These are phyloP conservation scores for Anthopleura xanthogrammica DNA, from an alignment of 92 coral and sea anemone genomes.

Conservation along the genomic window DNA sequence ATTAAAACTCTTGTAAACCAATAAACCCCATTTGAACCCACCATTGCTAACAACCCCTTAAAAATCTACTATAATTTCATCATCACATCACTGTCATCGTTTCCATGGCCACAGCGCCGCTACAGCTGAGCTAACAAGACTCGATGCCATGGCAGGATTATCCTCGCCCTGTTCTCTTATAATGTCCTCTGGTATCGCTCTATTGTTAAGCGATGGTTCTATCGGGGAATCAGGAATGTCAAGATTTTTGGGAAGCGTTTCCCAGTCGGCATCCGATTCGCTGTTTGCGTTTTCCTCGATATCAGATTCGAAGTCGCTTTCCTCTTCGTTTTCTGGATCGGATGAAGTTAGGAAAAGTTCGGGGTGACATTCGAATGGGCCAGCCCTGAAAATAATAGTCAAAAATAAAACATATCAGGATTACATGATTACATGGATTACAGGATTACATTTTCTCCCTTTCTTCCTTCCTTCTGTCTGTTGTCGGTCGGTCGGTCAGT, in stretches of 20 bases:
- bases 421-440: too few species aligned
- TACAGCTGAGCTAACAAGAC: conserved; percentile 90
- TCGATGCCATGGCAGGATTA: conserved; percentile 58
- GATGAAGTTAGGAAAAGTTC: conserved; percentile 63
- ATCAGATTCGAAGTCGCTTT: conserved; percentile 49
- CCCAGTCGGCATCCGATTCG: conserved; percentile 90
- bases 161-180: conserved; percentile 33
- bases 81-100: conserved; percentile 23
- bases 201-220: conserved; percentile 12
- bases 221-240: conserved; percentile 49
- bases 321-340: conserved; percentile 45
- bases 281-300: conserved; percentile 69
- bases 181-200: conserved; percentile 32
- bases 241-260: conserved; percentile 65
- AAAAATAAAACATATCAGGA: neutral
- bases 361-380: conserved; percentile 81
- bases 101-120: conserved; percentile 99
- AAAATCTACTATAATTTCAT: neutral
- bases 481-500: neutral
- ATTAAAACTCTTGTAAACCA: too few species aligned
- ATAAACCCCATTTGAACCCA: too few species aligned
- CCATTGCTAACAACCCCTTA: neutral
- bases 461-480: neutral
- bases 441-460: neutral
- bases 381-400: conserved; percentile 42